Base-by-base conservation (phyloP, 2,113 vertebrate genomes). In the Forbesichthys papilliferus region DNA sequence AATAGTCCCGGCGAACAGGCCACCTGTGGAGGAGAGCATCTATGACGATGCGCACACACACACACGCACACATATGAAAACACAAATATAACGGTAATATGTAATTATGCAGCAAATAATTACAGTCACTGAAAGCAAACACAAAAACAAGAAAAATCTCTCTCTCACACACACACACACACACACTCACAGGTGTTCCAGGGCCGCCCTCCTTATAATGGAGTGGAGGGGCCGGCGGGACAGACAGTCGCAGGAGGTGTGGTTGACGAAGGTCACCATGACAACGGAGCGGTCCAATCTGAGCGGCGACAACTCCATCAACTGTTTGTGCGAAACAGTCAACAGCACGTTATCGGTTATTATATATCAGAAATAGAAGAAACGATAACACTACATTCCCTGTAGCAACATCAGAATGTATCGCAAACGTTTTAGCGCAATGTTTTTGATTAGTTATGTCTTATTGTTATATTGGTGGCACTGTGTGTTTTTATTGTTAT, bases 201-300 rank as follows among this genome's bases (percentile, higher is more conserved):
- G 53, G 1, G 82, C 77, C 0, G 88, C 88, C 59, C 91, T 85
- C 61, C 91, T 77, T 20, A 92, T 92, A 86, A 92, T 84, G 66
- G 89, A 80, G 78, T 89, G 90, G 1, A 87, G 89, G 0, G 90
- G 88, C 51, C 86, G 77, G 69, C 89, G 90, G 36, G 75, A 53
- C 53, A 87, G 70, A 58, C 91, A 92, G 4, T 88, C 85, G 12
- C 91, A 92, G 2, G 86, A 79, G 0, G 90, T 92, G 79, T 92
- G 91, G 79, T 92, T 92, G 80, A 92, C 74, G 12, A 92, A 90
- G 51, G 85, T 81, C 3, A 86, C 87, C 87, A 84, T 90, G 82
- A 86, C 63, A 0, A 82, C 70, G 0, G 85, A 54, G 16, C 68
- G 73, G 1, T 90, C 86, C 75, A 79, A 88, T 71, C 72, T 84